These are phyloP conservation scores for Hypanus sabinus DNA, from an alignment of 2,113 vertebrate genomes.

Conservation along the genomic window DNA sequence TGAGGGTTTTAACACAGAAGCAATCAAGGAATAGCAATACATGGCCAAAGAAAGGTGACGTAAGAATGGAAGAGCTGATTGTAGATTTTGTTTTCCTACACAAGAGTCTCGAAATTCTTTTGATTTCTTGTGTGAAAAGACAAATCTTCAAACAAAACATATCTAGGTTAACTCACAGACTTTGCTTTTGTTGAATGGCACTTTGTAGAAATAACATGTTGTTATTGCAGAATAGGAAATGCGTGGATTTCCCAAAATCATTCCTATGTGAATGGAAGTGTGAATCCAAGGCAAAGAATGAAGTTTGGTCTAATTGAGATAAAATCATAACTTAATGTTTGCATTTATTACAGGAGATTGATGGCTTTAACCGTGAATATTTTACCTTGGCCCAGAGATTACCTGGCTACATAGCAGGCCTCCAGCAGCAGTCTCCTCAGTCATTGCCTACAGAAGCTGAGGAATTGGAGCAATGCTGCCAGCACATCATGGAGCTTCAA, in stretches of 20 bases:
- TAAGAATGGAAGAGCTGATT: background rate
- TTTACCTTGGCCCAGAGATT: slow-evolving; percentile 53
- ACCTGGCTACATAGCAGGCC: slow-evolving; percentile 49
- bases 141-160: background rate
- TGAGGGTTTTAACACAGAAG: background rate
- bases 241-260: background rate
- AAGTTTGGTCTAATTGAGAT: background rate
- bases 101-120: background rate
- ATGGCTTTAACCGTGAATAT: slow-evolving; percentile 54
- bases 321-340: background rate
- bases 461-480: slow-evolving; percentile 49
- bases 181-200: background rate
- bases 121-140: background rate
- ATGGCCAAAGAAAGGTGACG: background rate
- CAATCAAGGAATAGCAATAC: background rate
- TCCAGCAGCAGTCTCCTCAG: slow-evolving; percentile 51
- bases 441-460: slow-evolving; percentile 42
- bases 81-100: background rate
- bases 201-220: background rate
- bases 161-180: background rate
- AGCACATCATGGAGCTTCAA: slow-evolving; percentile 48
- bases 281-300: background rate
- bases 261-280: background rate
- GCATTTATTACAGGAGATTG: slow-evolving; percentile 51
- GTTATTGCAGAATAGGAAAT: background rate